Evolutionary conservation across 2,888 invertebrate species (phyloP).

Genomic region (Lepidonotus clava): DNA sequence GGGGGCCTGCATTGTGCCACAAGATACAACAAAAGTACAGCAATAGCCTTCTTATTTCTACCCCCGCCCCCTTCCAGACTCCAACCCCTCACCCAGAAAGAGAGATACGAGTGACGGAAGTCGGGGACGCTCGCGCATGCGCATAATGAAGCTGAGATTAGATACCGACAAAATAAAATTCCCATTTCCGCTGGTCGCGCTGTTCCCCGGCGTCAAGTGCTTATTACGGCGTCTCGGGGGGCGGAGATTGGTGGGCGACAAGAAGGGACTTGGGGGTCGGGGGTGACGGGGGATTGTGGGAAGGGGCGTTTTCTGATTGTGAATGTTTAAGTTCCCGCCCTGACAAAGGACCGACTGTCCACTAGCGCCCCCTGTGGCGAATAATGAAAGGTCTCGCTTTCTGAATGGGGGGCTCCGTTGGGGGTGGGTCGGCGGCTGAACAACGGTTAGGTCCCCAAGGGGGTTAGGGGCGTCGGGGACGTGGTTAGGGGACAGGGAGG

Average conservation of each 20-base stretch:
- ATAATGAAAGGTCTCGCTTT: conserved; percentile 42
- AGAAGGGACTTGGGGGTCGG: not conserved
- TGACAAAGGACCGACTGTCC: conserved; percentile 20
- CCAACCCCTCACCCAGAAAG: too few relatives aligned
- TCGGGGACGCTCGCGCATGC: not conserved
- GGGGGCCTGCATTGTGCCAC: too few relatives aligned
- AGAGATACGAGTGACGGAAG: too few relatives aligned
- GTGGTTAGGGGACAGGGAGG: too few relatives aligned
- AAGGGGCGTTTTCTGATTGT: conserved; percentile 17
- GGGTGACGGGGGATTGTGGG: not conserved
- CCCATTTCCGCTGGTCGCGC: conserved; percentile 8
- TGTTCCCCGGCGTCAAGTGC: conserved; percentile 6
- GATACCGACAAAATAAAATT: conserved; percentile 39
- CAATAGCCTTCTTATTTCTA: too few relatives aligned
- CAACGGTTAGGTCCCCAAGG: conserved; percentile 45
- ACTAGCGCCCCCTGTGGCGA: conserved; percentile 4
- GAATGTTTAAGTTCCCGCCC: conserved; percentile 14
- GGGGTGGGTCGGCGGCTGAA: not conserved
- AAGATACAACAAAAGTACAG: too few relatives aligned
- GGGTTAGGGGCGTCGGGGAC: not conserved
- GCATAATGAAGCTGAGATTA: conserved; percentile 18
- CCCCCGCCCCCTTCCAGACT: too few relatives aligned
- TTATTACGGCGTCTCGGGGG: conserved; percentile 8
- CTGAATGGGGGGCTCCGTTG: conserved; percentile 3
- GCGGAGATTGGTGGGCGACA: not conserved